Base-by-base conservation (phyloP, 2,113 vertebrate genomes). In the Ptilonorhynchus violaceus region DNA sequence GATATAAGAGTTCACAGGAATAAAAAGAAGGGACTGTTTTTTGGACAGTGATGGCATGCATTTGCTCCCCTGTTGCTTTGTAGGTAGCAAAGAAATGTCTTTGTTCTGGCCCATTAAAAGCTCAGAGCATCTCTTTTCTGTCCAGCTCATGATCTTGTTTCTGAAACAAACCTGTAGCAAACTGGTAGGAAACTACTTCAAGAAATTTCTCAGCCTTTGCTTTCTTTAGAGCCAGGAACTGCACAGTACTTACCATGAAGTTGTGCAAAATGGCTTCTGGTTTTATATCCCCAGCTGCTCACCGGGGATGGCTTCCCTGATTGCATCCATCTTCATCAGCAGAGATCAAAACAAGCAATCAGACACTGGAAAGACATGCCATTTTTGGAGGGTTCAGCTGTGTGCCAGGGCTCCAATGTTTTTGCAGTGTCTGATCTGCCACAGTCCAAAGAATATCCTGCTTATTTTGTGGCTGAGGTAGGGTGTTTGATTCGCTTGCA, bases 331-430 rank as follows among this genome's bases (percentile, higher is more conserved):
- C 85, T 47, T 66, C 93, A 33, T 18, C 78, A 78, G 81, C 81
- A 92, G 44, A 69, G 89, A 67, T 66, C 93, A 92, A 94, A 96
- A 90, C 90, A 93, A 91, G 82, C 64, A 24, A 56, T 84, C 62
- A 78, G 88, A 85, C 76, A 58, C 66, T 75, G 92, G 63, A 79
- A 94, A 93, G 78, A 33, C 74, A 58, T 63, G 73, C 10, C 56
- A 78, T 64, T 68, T 91, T 17, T 10, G 8, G 76, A 91, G 69
- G 52, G 11, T 4, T 59, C 79, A 37, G 83, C 67, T 58, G 23
- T 24, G 27, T 66, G 83, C 83, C 69, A 81, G 58, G 53, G 25
- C 53, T 84, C 60, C 23, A 2, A 2, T 96, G 70, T 93, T 94
- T 96, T 88, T 28, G 1, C 58, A 80, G 73, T 81, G 95, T 92